A percentile compares a stretch with the other conserved stretches of the same genome.
Conservation (phyloP, 2,797 vertebrate genomes). For the Varecia variegata region DNA sequence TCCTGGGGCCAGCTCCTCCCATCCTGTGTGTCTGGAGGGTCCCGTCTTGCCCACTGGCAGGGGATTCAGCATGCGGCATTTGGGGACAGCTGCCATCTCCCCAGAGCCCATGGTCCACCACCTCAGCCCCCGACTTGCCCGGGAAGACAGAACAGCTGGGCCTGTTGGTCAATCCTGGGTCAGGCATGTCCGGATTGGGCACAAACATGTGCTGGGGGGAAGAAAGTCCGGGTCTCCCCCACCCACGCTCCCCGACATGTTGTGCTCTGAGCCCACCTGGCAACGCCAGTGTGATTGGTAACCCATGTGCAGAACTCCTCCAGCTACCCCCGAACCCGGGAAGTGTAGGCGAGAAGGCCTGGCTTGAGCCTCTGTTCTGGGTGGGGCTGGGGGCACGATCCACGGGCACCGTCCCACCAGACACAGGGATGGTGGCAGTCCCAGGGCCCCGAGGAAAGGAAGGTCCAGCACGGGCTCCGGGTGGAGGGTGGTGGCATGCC, state of each 20-base stretch:
- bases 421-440: not conserved
- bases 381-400: not conserved
- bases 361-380: not conserved
- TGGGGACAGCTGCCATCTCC: not conserved
- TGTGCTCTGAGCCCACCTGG: too few species aligned
- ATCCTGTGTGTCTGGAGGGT: not conserved
- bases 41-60: not conserved
- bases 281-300: not conserved
- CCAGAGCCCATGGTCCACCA: not conserved
- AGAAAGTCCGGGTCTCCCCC: not conserved
- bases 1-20: not conserved
- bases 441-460: not conserved
- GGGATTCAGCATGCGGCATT: too few species aligned
- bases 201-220: accelerated
- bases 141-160: not conserved
- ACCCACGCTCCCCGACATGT: not conserved
- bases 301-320: not conserved
- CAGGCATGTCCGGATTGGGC: not conserved
- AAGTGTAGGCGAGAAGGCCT: not conserved
- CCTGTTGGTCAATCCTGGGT: not conserved
- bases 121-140: not conserved
- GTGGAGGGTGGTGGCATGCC: accelerated
- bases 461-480: not conserved
- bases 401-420: accelerated
- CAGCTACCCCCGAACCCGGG: not conserved